Conservation (phyloP, 1,140 invertebrate genomes). For the Plodia interpunctella region DNA sequence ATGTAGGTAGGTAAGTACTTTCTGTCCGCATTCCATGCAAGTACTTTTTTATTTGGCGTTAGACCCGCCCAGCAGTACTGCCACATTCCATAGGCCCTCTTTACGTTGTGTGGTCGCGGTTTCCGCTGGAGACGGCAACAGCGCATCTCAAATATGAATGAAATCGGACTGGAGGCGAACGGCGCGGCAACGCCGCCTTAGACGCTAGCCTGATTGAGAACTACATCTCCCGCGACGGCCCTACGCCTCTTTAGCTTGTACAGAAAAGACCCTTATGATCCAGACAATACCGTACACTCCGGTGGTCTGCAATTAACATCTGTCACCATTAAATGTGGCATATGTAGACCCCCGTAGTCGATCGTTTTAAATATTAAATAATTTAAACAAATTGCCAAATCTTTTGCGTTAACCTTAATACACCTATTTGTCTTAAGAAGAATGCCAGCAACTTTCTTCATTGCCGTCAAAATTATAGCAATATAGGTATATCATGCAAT, state of each 20-base stretch:
- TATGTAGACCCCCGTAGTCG: conserved; percentile 1
- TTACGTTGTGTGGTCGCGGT: conserved; percentile 74
- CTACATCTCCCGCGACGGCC: conserved; percentile 64
- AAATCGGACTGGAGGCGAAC: conserved; percentile 66
- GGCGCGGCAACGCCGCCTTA: conserved; percentile 68
- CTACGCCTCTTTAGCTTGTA: conserved; percentile 41
- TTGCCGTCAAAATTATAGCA: no score
- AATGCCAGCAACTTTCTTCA: no score
- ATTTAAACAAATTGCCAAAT: background rate
- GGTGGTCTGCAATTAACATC: conserved; percentile 8
- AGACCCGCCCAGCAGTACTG: conserved; percentile 68
- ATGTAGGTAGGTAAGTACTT: no score
- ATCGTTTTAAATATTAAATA: background rate
- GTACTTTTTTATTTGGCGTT: conserved; percentile 63
- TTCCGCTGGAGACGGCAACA: conserved; percentile 74
- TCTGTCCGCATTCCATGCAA: conserved; percentile 64
- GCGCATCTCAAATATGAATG: conserved; percentile 75
- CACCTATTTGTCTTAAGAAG: no score
- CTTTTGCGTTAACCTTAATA: no score
- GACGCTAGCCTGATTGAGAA: conserved; percentile 72
- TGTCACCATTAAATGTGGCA: background rate
- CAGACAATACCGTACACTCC: background rate
- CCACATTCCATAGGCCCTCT: conserved; percentile 72
- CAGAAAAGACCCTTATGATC: background rate
- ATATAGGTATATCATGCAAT: no score